A percentile compares a stretch with the other conserved stretches of the same genome.
Conservation (phyloP, 1,140 invertebrate genomes). For the Cotesia chilonis region DNA sequence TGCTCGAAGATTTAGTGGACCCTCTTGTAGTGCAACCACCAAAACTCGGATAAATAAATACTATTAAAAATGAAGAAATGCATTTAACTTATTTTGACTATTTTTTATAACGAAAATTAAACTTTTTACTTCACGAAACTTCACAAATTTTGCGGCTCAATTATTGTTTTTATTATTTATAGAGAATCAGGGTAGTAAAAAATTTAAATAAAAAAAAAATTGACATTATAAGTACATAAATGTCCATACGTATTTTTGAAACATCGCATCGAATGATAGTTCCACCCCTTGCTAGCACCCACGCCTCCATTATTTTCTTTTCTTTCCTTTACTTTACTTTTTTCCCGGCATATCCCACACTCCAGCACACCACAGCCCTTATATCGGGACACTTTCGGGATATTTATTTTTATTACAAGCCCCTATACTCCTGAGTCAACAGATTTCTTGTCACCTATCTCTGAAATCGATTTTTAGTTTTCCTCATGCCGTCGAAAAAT, state of each 20-base stretch:
- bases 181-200: too few species aligned
- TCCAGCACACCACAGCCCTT: constrained; percentile 36
- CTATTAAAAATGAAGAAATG: background rate
- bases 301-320: too few species aligned
- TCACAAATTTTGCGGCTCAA: too few species aligned
- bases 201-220: too few species aligned
- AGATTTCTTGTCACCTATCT: constrained; percentile 50
- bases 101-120: too few species aligned
- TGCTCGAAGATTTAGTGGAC: constrained; percentile 63
- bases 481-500: constrained; percentile 33
- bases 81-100: too few species aligned
- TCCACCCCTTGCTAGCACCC: background rate
- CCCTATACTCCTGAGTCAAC: constrained; percentile 53
- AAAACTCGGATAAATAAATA: constrained; percentile 49
- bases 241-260: too few species aligned
- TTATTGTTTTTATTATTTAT: too few species aligned
- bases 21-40: constrained; percentile 58
- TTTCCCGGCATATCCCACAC: constrained; percentile 40
- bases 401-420: constrained; percentile 57
- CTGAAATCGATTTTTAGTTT: constrained; percentile 44
- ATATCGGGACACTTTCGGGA: constrained; percentile 37
- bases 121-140: too few species aligned
- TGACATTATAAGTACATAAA: too few species aligned
- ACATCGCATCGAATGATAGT: background rate
- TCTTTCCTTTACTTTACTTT: background rate